Base-by-base conservation (phyloP, 2,888 invertebrate species). In the Agrochola lota region DNA sequence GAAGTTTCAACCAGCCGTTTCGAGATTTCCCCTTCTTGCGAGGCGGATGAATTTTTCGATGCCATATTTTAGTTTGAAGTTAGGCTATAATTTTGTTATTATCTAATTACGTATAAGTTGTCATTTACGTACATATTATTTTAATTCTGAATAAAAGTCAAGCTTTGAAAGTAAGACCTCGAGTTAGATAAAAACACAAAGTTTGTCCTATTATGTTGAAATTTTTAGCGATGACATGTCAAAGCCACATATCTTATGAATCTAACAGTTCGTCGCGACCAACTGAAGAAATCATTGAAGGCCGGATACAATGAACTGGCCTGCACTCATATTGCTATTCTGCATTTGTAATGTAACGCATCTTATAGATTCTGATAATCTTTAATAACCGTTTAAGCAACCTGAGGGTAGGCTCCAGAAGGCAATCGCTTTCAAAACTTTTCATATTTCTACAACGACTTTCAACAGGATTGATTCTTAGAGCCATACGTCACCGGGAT, bases 241-340 rank as follows among this genome's bases (percentile, higher is more conserved):
- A 43, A 30, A 62, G 20, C 8, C 7, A 30, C 30, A 52, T 11
- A 74, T 20, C 62, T 75, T 20, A 20, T 4, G 1, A 43, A 62
- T 30, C 17, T 75, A 5, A n/a, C 62, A 60, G 11, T 49, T 30
- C 6, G 15, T 30, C 30, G 30, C 0, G 26, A 60, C 40, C 46
- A 59, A 57, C 46, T 59, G 35, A 46, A 30, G 71, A 71, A 73
- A 74, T 46, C 15, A 9, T 3, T 17, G 15, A 70, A 73, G 40
- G 70, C 11, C 52, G 55, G 11, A 23, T 26, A 15, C 35, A 68
- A n/a, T 49, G 2, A 57, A 8, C 11, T 30, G 6, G 11, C 8
- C 17, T 8, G 35, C 46, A 49, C 12, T 66, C n/a, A n/a, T 2
- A 49, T 20, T 66, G n/a, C 17, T 66, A 20, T 66, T n/a, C 35